Conservation (phyloP, 2,113 vertebrate genomes). For the Crypturellus undulatus region DNA sequence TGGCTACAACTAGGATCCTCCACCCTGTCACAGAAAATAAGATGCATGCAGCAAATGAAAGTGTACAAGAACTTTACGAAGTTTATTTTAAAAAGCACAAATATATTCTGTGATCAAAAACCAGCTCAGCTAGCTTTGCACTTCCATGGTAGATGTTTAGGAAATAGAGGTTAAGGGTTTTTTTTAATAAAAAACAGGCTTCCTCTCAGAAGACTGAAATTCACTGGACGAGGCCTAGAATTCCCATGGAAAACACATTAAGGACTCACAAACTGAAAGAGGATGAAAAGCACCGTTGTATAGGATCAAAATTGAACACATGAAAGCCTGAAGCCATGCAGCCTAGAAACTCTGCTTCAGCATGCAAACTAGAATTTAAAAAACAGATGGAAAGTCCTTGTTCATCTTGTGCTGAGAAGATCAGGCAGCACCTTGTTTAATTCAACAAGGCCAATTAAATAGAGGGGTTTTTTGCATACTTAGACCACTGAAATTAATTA, state of each 20-base stretch:
- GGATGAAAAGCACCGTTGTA: neutral
- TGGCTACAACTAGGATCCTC: neutral
- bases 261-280: neutral
- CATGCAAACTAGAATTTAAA: neutral
- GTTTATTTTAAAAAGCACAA: neutral
- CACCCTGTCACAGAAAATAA: neutral
- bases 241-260: neutral
- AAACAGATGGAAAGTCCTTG: neutral
- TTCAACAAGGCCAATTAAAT: neutral
- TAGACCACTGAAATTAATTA: neutral
- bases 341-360: neutral
- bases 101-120: neutral
- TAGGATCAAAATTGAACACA: neutral
- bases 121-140: neutral
- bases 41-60: neutral
- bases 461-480: neutral
- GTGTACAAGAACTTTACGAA: neutral
- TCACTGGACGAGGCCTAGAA: neutral
- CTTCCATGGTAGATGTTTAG: neutral
- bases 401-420: neutral
- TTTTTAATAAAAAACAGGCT: neutral
- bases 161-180: neutral
- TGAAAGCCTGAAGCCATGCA: too few relatives aligned
- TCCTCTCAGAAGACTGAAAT: neutral
- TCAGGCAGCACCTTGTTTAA: neutral